Base-by-base conservation (phyloP, 2,797 vertebrate genomes). In the Malacoraja senta region DNA sequence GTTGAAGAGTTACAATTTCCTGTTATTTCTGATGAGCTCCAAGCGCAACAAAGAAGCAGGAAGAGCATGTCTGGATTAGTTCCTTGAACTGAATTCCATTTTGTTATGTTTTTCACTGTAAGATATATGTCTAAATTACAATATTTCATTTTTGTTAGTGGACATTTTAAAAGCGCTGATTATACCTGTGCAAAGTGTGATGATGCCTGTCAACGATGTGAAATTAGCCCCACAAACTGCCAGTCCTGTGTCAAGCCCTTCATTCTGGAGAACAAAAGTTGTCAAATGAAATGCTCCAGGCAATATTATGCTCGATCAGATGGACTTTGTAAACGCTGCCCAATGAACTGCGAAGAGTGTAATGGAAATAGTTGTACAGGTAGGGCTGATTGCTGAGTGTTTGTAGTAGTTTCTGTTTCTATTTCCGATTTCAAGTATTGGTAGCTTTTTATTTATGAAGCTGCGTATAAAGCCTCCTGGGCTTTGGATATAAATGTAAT, bases 341-440 rank as follows among this genome's bases (percentile, higher is more conserved):
- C 98, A 6, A 86, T 94, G 71, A 95, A 94, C 94, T 99, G 99
- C 93, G 95, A 93, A 29, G 95, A 96, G 17, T 99, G 99, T 94
- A 97, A 96, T 94, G 94, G 96, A 1, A 94, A 96, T 93, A 95
- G 94, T 12, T 99, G 99, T 94, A 96, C 95, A 95, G 98, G 98
- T 99, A 76, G 38, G 38, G 29, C 38, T 53, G 24, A 26, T 13
- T 53, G 68, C 0, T 71, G 65, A 68, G 65, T 68, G 65, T 68
- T 68, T 68, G 10, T 17, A 68, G 65, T 2, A 68, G 2, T 68
- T 68, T 68, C 12, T 68, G 15, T 19, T 19, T 68, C 19, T 68
- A 68, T 19, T 68, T 68, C 65, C 1, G 65, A 13, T 68, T 68
- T 68, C 65, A 68, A 68, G 13, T 19, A 68, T 12, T 19, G 13